Conservation (phyloP, 2,797 vertebrate genomes). For the Sternotherus odoratus region DNA sequence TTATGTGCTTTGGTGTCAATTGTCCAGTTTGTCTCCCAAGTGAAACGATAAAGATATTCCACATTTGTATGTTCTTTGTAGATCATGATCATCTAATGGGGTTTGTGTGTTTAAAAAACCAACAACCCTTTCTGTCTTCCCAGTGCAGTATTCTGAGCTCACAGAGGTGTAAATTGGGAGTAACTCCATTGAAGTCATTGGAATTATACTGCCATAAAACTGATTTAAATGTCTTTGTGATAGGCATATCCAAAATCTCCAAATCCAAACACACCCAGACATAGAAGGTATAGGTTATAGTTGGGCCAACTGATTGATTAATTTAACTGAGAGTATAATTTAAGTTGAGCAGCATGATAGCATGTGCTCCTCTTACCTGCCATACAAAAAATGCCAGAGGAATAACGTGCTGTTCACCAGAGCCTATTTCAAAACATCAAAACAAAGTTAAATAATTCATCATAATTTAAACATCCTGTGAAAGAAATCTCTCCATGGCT, state of each 20-base stretch:
- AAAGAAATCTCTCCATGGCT: no score
- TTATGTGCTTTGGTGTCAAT: not conserved
- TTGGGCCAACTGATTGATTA: no score
- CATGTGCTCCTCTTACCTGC: no score
- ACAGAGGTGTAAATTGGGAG: not conserved
- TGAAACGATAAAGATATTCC: not conserved
- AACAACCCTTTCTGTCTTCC: not conserved
- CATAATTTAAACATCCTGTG: no score
- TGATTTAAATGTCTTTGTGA: not conserved
- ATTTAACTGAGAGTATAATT: no score
- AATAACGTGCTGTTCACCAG: no score
- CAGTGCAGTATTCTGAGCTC: not conserved
- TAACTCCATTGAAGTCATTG: constrained; percentile 4
- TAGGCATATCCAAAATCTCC: not conserved
- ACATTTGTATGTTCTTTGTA: not conserved
- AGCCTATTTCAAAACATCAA: no score
- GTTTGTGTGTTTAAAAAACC: not conserved
- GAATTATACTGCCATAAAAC: not conserved
- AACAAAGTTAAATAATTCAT: no score
- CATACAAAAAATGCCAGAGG: no score
- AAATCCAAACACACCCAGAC: constrained; percentile 39
- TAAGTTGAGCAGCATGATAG: no score
- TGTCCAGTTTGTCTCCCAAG: not conserved
- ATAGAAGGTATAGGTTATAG: not conserved
- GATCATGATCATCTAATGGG: not conserved